A percentile compares a stretch with the other conserved stretches of the same genome.
Conservation (phyloP, 2,888 invertebrate genomes). For the Trachelus troglodyta region DNA sequence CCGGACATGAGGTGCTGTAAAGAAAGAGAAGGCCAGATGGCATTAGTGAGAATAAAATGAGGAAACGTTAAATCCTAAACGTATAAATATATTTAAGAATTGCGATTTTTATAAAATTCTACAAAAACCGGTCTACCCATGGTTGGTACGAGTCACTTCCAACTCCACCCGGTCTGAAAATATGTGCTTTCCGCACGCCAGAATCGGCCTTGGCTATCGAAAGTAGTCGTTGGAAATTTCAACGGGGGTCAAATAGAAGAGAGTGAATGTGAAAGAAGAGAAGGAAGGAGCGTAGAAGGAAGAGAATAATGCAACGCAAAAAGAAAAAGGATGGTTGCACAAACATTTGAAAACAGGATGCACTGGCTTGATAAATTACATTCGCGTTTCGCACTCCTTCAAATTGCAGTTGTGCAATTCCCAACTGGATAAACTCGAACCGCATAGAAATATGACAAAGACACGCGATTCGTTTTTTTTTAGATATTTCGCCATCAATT, state of each 20-base stretch:
- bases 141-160: not conserved
- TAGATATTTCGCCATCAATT: not conserved
- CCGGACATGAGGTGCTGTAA: constrained; percentile 91
- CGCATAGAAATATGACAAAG: not conserved
- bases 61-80: not conserved
- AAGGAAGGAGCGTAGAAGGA: constrained; percentile 4
- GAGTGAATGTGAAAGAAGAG: not conserved
- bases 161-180: not conserved
- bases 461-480: not conserved
- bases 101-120: not conserved
- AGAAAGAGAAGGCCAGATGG: constrained; percentile 35
- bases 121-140: not conserved
- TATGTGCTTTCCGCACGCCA: constrained; percentile 15
- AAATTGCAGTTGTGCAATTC: constrained; percentile 39
- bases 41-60: not conserved
- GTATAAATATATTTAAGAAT: not conserved
- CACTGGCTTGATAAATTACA: constrained; percentile 38
- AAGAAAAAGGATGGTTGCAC: constrained; percentile 41
- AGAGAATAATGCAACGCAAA: constrained; percentile 15
- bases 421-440: not conserved
- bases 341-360: constrained; percentile 47
- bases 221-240: constrained; percentile 46
- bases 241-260: constrained; percentile 8
- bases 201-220: constrained; percentile 48
- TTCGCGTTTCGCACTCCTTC: constrained; percentile 28